phyloP scores from a whole-genome alignment of 1,140 invertebrate genomes.

The Drosophila grimshawi region DNA sequence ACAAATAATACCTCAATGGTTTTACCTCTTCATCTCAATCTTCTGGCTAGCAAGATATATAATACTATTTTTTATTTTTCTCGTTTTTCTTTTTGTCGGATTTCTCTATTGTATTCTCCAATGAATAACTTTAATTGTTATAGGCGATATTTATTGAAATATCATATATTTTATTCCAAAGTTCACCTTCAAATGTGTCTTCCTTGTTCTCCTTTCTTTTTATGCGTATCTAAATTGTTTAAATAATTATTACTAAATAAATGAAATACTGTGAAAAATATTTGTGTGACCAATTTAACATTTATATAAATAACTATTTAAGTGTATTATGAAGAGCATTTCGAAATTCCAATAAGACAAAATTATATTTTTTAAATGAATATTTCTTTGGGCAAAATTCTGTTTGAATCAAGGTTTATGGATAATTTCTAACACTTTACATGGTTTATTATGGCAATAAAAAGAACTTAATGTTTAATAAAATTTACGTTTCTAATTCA shows the following conservation, averaged over 20 bases:
- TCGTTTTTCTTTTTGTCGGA: too few relatives aligned
- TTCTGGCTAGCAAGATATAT: too few relatives aligned
- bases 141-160: too few relatives aligned
- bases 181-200: too few relatives aligned
- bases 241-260: conserved; percentile 19
- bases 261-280: conserved; percentile 13
- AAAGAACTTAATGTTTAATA: background rate
- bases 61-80: too few relatives aligned
- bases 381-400: background rate
- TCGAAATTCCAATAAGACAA: background rate
- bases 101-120: too few relatives aligned
- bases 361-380: too few relatives aligned
- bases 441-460: background rate
- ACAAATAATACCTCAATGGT: too few relatives aligned
- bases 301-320: background rate
- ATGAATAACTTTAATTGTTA: too few relatives aligned
- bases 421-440: background rate
- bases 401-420: background rate
- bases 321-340: background rate
- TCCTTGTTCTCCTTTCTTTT: background rate
- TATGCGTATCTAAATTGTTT: background rate
- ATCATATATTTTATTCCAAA: too few relatives aligned
- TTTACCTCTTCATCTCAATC: too few relatives aligned
- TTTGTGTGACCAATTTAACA: background rate
- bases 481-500: background rate